These are phyloP conservation scores for Nycticebus coucang DNA, from an alignment of 2,113 vertebrate genomes.

Conservation along the genomic window DNA sequence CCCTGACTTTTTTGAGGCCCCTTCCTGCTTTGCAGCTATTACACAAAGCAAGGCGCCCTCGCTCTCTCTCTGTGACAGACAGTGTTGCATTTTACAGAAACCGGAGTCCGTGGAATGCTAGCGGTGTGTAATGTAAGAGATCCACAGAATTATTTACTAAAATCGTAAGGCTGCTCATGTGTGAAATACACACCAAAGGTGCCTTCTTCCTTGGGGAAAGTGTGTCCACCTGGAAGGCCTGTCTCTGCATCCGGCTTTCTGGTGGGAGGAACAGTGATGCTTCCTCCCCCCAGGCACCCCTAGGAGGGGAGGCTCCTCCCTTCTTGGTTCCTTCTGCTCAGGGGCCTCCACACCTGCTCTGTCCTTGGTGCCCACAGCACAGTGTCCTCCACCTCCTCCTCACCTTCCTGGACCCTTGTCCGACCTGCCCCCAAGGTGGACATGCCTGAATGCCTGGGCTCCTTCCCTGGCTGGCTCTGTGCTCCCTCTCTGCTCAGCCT, in stretches of 20 bases:
- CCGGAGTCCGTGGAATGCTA: no score
- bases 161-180: no score
- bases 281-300: not conserved
- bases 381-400: no score
- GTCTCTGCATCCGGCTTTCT: accelerated
- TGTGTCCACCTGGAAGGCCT: not conserved
- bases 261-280: not conserved
- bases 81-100: not conserved
- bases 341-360: not conserved
- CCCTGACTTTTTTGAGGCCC: no score
- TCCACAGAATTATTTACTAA: no score
- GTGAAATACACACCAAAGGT: not conserved
- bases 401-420: not conserved
- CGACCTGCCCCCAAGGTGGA: no score
- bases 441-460: not conserved
- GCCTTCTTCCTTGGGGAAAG: not conserved
- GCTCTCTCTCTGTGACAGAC: not conserved
- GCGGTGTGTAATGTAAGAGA: no score
- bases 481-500: not conserved
- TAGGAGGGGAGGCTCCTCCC: no score
- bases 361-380: not conserved
- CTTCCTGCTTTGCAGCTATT: not conserved
- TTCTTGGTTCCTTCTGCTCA: no score
- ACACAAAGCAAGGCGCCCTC: not conserved
- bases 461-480: not conserved